A percentile compares a stretch with the other conserved stretches of the same genome.
Conservation (phyloP, 37 sponge, comb jelly and placozoan genomes). For the Tethya wilhelma region DNA sequence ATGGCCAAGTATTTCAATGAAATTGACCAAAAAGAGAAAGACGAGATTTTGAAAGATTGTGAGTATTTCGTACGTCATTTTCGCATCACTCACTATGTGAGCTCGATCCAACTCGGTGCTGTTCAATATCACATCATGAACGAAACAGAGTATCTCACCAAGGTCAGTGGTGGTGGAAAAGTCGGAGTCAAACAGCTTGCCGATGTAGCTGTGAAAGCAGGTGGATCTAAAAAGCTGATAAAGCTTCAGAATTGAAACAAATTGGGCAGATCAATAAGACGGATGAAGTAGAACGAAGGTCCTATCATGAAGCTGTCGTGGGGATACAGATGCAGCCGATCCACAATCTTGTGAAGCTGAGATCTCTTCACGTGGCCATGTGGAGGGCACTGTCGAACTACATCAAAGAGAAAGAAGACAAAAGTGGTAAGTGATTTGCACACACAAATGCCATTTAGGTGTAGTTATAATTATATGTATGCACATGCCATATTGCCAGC, state of each 20-base stretch:
- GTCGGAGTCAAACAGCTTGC: neutral
- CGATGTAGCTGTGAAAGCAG: neutral
- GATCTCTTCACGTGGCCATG: slow-evolving; percentile 22
- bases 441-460: no score
- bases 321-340: slow-evolving; percentile 34
- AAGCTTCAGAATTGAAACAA: slow-evolving; percentile 7
- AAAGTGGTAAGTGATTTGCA: slow-evolving; percentile 38
- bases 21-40: neutral
- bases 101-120: slow-evolving; percentile 52
- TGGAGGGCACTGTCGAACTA: slow-evolving; percentile 10
- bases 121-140: slow-evolving; percentile 39
- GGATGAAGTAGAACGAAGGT: slow-evolving; percentile 31
- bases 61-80: slow-evolving; percentile 25
- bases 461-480: no score
- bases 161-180: neutral
- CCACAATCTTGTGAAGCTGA: slow-evolving; percentile 13
- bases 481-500: no score
- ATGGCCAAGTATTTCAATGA: neutral
- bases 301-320: slow-evolving; percentile 55
- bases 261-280: neutral
- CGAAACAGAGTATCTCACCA: no score
- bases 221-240: neutral
- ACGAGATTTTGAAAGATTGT: neutral
- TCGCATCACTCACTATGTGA: slow-evolving; percentile 63
- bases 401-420: slow-evolving; percentile 42